phyloP scores from a whole-genome alignment of 2,113 vertebrate genomes.

The Murina feae region DNA sequence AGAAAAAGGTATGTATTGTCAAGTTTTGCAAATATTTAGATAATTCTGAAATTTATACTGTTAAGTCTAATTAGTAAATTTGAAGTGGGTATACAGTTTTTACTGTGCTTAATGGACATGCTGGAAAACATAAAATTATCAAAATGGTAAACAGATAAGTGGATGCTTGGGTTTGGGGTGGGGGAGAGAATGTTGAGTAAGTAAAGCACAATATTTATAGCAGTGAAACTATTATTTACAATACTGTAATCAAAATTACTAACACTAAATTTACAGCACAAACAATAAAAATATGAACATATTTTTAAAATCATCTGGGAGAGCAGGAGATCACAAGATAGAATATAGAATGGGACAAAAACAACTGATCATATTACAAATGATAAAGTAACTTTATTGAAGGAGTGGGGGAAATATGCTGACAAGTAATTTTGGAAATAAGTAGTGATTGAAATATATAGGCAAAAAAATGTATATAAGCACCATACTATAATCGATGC shows the following conservation, averaged over 20 bases:
- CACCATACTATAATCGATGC: neutral
- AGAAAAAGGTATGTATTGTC: neutral
- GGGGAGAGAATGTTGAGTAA: neutral
- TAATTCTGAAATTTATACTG: neutral
- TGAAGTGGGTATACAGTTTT: neutral
- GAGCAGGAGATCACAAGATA: neutral
- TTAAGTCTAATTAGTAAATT: neutral
- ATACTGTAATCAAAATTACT: neutral
- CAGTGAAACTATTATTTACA: neutral
- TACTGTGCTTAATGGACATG: neutral
- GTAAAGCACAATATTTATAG: neutral
- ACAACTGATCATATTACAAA: neutral
- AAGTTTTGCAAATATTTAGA: neutral
- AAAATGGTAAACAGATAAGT: neutral
- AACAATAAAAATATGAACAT: neutral
- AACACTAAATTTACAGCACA: neutral
- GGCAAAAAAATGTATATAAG: neutral
- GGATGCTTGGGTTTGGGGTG: neutral
- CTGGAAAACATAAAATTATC: neutral
- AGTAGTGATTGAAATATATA: neutral
- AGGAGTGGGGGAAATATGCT: neutral
- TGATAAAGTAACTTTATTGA: neutral
- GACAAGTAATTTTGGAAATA: neutral
- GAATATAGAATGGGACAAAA: neutral
- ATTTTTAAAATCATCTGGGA: neutral